phyloP scores from a whole-genome alignment of 2,113 vertebrate genomes.

The Saccopteryx leptura region DNA sequence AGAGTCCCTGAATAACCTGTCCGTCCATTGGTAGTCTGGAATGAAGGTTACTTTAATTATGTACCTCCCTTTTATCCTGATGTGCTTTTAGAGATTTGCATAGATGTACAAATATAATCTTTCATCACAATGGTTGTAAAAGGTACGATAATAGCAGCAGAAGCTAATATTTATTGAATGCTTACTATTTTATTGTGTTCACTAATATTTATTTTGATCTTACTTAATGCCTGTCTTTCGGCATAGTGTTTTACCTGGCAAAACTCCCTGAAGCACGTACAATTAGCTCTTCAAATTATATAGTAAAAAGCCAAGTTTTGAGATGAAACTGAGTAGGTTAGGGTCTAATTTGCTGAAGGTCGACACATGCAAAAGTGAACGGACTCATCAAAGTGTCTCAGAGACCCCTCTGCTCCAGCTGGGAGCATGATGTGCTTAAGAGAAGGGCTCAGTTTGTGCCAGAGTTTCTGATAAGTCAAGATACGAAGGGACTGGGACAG shows the following conservation, averaged over 20 bases:
- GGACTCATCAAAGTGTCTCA: background rate
- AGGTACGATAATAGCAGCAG: background rate
- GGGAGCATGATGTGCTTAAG: rapidly evolving
- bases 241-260: background rate
- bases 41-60: background rate
- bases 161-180: background rate
- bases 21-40: background rate
- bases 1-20: background rate
- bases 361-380: background rate
- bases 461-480: background rate
- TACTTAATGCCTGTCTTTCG: background rate
- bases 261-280: background rate
- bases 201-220: background rate
- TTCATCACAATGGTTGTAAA: background rate
- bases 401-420: rapidly evolving
- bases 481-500: background rate
- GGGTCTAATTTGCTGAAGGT: background rate
- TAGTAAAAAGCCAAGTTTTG: background rate
- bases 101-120: background rate
- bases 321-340: background rate
- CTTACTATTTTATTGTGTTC: background rate
- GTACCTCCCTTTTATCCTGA: background rate
- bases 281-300: background rate
- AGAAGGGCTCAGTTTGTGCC: background rate
- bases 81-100: background rate